Evolutionary conservation across 2,797 vertebrate genomes (phyloP).

Genomic region (Notolepis coatsorum): DNA sequence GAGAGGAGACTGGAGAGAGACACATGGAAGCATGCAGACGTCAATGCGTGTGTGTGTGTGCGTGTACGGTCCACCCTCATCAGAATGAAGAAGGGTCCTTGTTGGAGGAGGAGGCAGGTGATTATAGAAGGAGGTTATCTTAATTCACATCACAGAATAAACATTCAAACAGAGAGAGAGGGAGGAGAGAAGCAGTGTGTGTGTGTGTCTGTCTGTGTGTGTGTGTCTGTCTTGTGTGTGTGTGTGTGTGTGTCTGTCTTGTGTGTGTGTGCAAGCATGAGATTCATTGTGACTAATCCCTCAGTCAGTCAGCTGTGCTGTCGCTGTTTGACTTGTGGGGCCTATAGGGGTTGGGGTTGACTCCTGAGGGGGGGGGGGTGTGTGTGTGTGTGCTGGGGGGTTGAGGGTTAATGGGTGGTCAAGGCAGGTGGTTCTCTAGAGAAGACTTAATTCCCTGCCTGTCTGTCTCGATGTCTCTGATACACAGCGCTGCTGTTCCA

Average conservation of each 20-base stretch:
- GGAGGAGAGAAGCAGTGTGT: slow-evolving; percentile 3
- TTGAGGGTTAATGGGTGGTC: slow-evolving; percentile 59
- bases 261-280: slow-evolving; percentile 45
- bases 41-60: neutral
- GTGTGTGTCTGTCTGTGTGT: neutral
- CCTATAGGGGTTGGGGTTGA: slow-evolving; percentile 34
- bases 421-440: slow-evolving; percentile 62
- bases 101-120: slow-evolving; percentile 52
- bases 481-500: too few species aligned
- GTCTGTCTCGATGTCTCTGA: too few species aligned
- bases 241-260: neutral
- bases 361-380: slow-evolving; percentile 31
- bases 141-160: slow-evolving; percentile 47
- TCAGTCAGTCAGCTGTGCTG: slow-evolving; percentile 71
- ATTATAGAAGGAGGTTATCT: slow-evolving; percentile 54
- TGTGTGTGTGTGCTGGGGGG: slow-evolving; percentile 22
- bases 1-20: slow-evolving; percentile 14
- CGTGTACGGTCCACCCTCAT: neutral
- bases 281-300: slow-evolving; percentile 73
- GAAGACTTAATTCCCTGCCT: too few species aligned
- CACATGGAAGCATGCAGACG: slow-evolving; percentile 6
- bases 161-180: slow-evolving; percentile 16
- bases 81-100: neutral
- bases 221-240: neutral
- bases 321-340: slow-evolving; percentile 69